Evolutionary conservation across 2,888 invertebrate species (phyloP), one percentile per base, ranked within the genome.

Genomic region (Zaprionus obscuricornis): DNA sequence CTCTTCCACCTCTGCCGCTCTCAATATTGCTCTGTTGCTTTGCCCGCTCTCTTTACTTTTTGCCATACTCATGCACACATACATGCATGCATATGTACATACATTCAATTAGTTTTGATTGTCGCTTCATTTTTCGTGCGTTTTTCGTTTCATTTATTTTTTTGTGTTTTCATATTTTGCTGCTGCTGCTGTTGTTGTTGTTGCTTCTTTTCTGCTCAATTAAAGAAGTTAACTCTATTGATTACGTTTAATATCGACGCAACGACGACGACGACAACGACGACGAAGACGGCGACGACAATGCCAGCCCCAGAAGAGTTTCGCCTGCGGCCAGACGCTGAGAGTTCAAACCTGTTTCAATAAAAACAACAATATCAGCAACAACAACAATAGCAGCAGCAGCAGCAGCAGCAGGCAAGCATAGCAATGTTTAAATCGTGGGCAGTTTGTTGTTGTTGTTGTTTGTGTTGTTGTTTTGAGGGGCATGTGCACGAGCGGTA

Each of bases 151-250:
- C n/a, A n/a, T n/a, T n/a, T n/a, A n/a, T n/a, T 27, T 29, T 29
- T 14, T 29, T 29, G 16, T 20, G 7, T 17, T 31, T 49, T 37
- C 34, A 46, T 54, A 37, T 56, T n/a, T n/a, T n/a, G n/a, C n/a
- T n/a, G n/a, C n/a, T 47, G 52, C 40, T 52, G 46, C 11, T 20
- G 37, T 17, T 36, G 36, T 13, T 36, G 17, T 13, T 36, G 36
- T 10, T 36, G 4, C 24, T 63, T 62, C n/a, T n/a, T 56, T 36
- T 57, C 63, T 67, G 69, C 78, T 76, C 83, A 83, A 82, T 79
- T 83, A 76, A 83, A 79, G 76, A 79, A 83, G 67, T 79, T 74
- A 66, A 76, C 79, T 74, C 76, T 76, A 79, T 76, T 83, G 76
- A 83, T 79, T 83, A 79, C 83, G 77, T 83, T 81, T 67, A 79